Percentiles rank a stretch among this genome's conserved stretches.
These are phyloP conservation scores for Melipona beecheii DNA, from an alignment of 2,888 invertebrate genomes.

Conservation along the genomic window DNA sequence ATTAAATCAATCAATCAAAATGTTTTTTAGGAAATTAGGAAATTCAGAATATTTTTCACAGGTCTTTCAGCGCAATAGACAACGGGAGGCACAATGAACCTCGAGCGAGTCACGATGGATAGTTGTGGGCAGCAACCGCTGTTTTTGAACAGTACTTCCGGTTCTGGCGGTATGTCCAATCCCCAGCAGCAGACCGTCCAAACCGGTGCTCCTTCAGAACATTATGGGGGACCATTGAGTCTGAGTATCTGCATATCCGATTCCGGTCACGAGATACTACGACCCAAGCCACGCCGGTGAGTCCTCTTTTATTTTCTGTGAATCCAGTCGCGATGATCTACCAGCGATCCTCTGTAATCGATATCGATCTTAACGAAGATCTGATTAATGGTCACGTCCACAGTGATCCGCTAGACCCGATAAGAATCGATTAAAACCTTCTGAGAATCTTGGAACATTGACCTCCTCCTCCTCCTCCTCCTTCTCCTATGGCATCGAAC, in stretches of 20 bases:
- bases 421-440: conserved; percentile 63
- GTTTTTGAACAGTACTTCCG: conserved; percentile 74
- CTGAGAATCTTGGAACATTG: conserved; percentile 45
- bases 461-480: background rate
- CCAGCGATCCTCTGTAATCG: conserved; percentile 45
- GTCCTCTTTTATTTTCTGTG: conserved; percentile 32
- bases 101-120: conserved; percentile 74
- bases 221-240: conserved; percentile 87
- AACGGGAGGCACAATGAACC: conserved; percentile 64
- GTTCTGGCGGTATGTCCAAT: conserved; percentile 72
- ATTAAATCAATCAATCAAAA: background rate
- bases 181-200: conserved; percentile 74
- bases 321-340: conserved; percentile 5
- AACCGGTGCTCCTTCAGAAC: conserved; percentile 82
- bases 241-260: conserved; percentile 88
- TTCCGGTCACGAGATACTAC: conserved; percentile 93
- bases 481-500: conserved; percentile 19
- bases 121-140: conserved; percentile 76
- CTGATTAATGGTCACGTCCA: conserved; percentile 63
- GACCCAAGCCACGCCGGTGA: conserved; percentile 94
- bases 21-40: background rate
- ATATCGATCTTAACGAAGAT: conserved; percentile 69
- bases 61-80: conserved; percentile 54
- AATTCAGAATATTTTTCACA: conserved; percentile 13
- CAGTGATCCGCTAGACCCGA: conserved; percentile 58